A percentile compares a stretch with the other conserved stretches of the same genome.
Conservation (phyloP, 2,113 vertebrate genomes). For the Polyodon spathula region DNA sequence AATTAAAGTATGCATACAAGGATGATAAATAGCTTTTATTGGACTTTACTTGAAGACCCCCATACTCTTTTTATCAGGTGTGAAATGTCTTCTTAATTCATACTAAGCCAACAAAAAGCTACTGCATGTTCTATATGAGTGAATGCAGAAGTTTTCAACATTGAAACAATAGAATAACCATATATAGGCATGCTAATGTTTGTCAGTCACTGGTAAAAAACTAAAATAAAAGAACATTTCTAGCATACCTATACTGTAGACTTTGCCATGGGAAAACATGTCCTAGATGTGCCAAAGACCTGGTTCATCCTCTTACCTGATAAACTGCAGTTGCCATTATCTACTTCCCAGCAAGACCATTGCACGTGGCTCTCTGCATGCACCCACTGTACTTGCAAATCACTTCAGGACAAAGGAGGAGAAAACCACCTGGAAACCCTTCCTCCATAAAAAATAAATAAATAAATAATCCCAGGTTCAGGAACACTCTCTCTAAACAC, state of each 20-base stretch:
- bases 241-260: conserved; percentile 17
- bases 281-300: neutral
- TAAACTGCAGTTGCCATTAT: conserved; percentile 65
- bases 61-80: too few species aligned
- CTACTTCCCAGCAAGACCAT: conserved; percentile 12
- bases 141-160: too few species aligned
- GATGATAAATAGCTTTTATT: too few species aligned
- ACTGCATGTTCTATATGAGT: too few species aligned
- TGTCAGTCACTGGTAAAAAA: conserved; percentile 4
- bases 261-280: neutral
- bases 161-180: conserved; percentile 14
- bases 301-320: conserved; percentile 47
- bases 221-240: conserved; percentile 21
- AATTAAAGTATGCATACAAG: too few species aligned
- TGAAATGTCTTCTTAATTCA: too few species aligned
- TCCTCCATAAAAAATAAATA: neutral
- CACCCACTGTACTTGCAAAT: conserved; percentile 17
- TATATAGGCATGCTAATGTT: conserved; percentile 4
- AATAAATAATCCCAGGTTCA: neutral
- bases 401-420: neutral
- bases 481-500: too few species aligned
- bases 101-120: too few species aligned
- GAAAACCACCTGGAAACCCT: neutral
- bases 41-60: too few species aligned
- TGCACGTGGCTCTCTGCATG: conserved; percentile 22